These are phyloP conservation scores for Plagodis dolabraria DNA, from an alignment of 2,888 invertebrate genomes.

Conservation along the genomic window DNA sequence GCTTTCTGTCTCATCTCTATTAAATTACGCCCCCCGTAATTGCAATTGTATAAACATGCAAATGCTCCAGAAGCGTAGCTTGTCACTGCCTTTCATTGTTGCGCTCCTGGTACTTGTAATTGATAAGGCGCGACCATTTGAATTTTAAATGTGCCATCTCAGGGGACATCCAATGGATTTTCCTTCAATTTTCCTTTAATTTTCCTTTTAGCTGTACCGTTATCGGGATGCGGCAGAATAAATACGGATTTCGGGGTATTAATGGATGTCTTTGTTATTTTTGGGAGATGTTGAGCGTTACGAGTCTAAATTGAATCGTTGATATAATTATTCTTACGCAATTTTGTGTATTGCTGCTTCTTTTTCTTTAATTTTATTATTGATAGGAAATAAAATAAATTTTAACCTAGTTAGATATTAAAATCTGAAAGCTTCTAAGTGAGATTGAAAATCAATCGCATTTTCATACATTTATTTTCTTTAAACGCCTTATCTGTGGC, in stretches of 20 bases:
- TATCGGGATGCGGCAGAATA: conserved; percentile 43
- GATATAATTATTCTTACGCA: neutral
- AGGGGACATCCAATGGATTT: conserved; percentile 55
- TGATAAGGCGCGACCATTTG: conserved; percentile 80
- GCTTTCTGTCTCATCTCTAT: conserved; percentile 20
- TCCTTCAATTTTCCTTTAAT: conserved; percentile 43
- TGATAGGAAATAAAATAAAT: too few relatives aligned
- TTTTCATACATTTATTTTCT: too few relatives aligned
- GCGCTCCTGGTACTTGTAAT: conserved; percentile 75
- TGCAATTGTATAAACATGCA: conserved; percentile 81
- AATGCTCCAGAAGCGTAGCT: conserved; percentile 73
- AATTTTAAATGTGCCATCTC: conserved; percentile 72
- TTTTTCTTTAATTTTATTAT: too few relatives aligned
- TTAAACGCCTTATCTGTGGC: too few relatives aligned
- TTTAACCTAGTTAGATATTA: too few relatives aligned
- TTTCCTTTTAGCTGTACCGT: conserved; percentile 45
- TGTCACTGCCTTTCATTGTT: conserved; percentile 63
- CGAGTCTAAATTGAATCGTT: conserved; percentile 13
- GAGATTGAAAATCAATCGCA: too few relatives aligned
- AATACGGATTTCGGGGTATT: conserved; percentile 27
- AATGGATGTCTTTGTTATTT: conserved; percentile 28
- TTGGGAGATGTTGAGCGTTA: conserved; percentile 13
- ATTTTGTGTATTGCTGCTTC: too few relatives aligned
- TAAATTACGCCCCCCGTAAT: conserved; percentile 59
- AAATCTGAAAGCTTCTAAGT: too few relatives aligned